Base-by-base conservation (phyloP, 2,888 invertebrate species). In the Drosophila limbata region DNA sequence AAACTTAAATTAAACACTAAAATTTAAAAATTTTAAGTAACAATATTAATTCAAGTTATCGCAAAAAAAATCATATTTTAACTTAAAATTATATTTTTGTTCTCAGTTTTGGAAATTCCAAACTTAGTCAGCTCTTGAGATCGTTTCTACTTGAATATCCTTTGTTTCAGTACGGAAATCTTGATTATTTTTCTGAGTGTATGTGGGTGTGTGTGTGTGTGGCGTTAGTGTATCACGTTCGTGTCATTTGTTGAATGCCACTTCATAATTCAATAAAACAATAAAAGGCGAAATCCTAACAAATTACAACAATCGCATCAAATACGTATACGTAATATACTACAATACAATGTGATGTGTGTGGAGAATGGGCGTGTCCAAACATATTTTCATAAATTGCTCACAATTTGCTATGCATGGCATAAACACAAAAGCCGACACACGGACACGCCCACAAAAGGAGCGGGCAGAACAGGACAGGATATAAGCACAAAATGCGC, bases 251-350 rank as follows among this genome's bases (percentile, higher is more conserved):
- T 69, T 75, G 81, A 77, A 79, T 87, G 77, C 79, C 87, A 90
- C 88, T 90, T 85, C 90, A 90, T 90, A 91, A 90, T 91, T 90
- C 90, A 91, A 90, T 90, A 89, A 90, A 90, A 91, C 85, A 90
- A 90, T 90, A 88, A 90, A 89, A 67, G 56, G 64, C 73, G 47
- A 79, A 88, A 86, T 89, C 82, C 84, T 73, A 75, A 90, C 77
- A 82, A 85, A 85, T 84, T 79, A 80, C 76, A 77, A 78, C 81
- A 89, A 87, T 89, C 88, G 83, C 87, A 88, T 87, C 81, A 81
- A 73, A 80, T 45, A 47, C 44, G 44, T 55, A 65, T 64, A 60
- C 64, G 62, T 21, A 21, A 21, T 33, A 35, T 9, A 42, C 31
- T 42, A 17, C 39, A 25, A 35, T 60, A 8, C 35, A 6, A n/a